phyloP scores from a whole-genome alignment of 1,140 invertebrate genomes.

The Mylabris phalerata region DNA sequence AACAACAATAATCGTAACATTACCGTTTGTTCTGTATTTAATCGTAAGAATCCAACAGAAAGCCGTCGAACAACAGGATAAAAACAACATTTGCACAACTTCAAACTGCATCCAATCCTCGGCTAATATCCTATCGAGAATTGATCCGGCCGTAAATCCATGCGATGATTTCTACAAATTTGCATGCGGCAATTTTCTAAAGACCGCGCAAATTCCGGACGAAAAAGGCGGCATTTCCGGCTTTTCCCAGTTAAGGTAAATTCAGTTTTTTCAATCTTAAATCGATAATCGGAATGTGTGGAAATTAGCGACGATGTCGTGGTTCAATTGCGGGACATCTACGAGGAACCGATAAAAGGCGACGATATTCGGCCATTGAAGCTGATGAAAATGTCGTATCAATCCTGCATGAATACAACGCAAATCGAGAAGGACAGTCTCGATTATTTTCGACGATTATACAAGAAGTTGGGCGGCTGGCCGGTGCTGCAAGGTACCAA shows the following conservation, averaged over 20 bases:
- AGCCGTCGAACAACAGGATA: too few species aligned
- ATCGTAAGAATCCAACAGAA: too few species aligned
- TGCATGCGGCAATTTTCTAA: conserved; percentile 69
- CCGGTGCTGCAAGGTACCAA: conserved; percentile 71
- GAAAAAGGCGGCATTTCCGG: conserved; percentile 74
- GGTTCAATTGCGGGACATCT: conserved; percentile 66
- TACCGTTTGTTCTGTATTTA: too few species aligned
- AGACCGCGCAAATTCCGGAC: conserved; percentile 68
- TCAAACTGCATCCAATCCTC: conserved; percentile 66
- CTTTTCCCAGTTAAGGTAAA: conserved; percentile 55
- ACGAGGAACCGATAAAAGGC: conserved; percentile 58
- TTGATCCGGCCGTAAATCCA: conserved; percentile 69
- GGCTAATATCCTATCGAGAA: conserved; percentile 62
- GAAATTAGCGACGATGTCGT: conserved; percentile 61
- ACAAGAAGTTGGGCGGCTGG: conserved; percentile 81
- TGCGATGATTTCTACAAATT: conserved; percentile 89
- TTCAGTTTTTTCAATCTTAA: too few species aligned
- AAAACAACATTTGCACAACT: conserved; percentile 44
- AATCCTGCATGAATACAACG: conserved; percentile 77
- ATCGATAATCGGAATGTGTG: too few species aligned
- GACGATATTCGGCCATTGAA: conserved; percentile 66
- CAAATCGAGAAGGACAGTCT: conserved; percentile 67
- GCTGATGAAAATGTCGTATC: conserved; percentile 70
- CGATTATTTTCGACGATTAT: conserved; percentile 59
- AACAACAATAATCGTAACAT: not conserved